Evolutionary conservation across 2,797 vertebrate species (phyloP).

Genomic region (Arnoldichthys spilopterus): DNA sequence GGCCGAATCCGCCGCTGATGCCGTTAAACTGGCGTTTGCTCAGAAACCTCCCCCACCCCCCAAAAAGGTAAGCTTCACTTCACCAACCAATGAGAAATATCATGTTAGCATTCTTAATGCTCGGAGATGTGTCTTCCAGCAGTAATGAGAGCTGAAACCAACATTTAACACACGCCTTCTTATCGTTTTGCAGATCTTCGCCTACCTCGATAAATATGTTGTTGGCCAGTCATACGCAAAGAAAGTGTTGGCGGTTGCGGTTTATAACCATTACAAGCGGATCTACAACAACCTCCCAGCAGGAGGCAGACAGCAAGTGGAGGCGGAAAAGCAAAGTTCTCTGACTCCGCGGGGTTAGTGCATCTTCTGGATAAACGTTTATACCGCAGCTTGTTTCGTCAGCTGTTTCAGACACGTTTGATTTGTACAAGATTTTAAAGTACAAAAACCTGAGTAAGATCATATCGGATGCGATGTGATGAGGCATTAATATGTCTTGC

Average conservation of each 20-base stretch:
- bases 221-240: conserved; percentile 97
- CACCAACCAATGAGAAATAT: not conserved
- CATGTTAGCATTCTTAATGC: not conserved
- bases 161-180: not conserved
- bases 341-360: conserved; percentile 93
- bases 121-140: not conserved
- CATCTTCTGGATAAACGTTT: not conserved
- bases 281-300: conserved; percentile 98
- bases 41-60: conserved; percentile 97
- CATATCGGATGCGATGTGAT: too few species aligned
- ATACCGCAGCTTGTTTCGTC: not conserved
- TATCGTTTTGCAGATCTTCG: conserved; percentile 86
- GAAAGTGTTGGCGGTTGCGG: conserved; percentile 96
- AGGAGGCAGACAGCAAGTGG: conserved; percentile 88
- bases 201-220: conserved; percentile 97
- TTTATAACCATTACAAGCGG: conserved; percentile 99
- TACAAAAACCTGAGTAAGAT: not conserved
- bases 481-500: too few species aligned
- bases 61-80: conserved; percentile 84
- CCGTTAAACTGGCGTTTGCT: conserved; percentile 93
- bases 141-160: not conserved
- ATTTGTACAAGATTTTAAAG: not conserved
- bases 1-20: conserved; percentile 92
- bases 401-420: not conserved
- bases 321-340: conserved; percentile 91